Conservation (phyloP, 1,140 invertebrate genomes). For the Listronotus bonariensis region DNA sequence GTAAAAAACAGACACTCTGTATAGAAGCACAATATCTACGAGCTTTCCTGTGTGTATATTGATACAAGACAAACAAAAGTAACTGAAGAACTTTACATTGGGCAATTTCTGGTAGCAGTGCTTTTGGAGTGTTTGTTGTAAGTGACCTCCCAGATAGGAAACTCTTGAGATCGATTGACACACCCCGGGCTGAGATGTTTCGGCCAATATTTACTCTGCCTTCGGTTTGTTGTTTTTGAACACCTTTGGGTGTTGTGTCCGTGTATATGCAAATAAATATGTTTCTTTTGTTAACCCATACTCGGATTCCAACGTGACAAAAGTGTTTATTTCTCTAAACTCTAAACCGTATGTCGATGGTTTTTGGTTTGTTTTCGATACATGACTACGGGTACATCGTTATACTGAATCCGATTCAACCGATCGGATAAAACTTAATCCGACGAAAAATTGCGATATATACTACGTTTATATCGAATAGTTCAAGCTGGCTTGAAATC, state of each 20-base stretch:
- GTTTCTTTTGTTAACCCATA: constrained; percentile 22
- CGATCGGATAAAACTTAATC: no score
- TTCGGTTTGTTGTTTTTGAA: constrained; percentile 32
- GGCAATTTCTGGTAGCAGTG: constrained; percentile 28
- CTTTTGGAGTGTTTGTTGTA: constrained; percentile 36
- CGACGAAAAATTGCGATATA: no score
- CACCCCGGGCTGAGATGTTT: constrained; percentile 22
- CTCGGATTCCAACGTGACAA: constrained; percentile 19
- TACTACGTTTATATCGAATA: no score
- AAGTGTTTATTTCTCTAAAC: constrained; percentile 21
- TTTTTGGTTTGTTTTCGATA: no score
- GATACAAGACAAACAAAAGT: constrained; percentile 33
- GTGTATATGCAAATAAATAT: constrained; percentile 35
- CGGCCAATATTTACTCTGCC: constrained; percentile 31
- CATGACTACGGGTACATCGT: no score
- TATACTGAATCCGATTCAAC: no score
- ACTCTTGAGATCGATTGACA: constrained; percentile 26
- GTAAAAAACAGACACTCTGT: not conserved
- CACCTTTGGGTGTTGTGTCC: constrained; percentile 34
- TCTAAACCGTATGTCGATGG: no score
- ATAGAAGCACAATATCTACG: constrained; percentile 4
- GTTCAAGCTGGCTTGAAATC: no score
- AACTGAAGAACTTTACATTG: constrained; percentile 23
- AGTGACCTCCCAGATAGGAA: constrained; percentile 36
- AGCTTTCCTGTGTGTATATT: constrained; percentile 20